Base-by-base conservation (phyloP, 2,113 vertebrate genomes). In the Thinocorus orbignyianus region DNA sequence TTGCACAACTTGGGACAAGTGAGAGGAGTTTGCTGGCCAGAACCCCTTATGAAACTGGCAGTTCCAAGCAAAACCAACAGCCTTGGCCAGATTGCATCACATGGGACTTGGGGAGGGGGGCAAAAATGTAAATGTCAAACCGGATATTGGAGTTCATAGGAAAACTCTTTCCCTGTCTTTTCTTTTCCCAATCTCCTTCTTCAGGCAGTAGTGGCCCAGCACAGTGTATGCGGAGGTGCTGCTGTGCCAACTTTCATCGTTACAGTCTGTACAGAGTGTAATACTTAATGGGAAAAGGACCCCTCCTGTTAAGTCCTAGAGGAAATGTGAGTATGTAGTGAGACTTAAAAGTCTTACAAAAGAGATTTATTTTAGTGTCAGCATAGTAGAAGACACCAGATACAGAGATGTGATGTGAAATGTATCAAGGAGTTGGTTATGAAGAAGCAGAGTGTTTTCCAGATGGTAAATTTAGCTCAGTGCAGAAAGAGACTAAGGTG, bases 201-300 rank as follows among this genome's bases (percentile, higher is more conserved):
- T 61, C 51, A 39, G 57, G 46, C n/a, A 26, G 0, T 10, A 30
- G 14, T 7, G 19, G 22, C 48, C 28, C 58, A 42, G 23, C 1
- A 0, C 52, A 39, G 44, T 4, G 13, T n/a, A 13, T 35, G 35
- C 4, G 2, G n/a, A 42, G 44, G 55, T 60, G 61, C 57, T 44
- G n/a, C 11, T 11, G 17, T 20, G 42, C 24, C 3, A 7, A 2
- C 39, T 51, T 72, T 37, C 31, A 12, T 41, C 1, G 0, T 42
- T 73, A 41, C 28, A 26, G 20, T 39, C 31, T 24, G 15, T 86
- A 51, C 82, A 48, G 14, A 57, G 22, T n/a, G 30, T n/a, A 80
- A 48, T 61, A 39, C 37, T 54, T 57, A n/a, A 39, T 0, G 4
- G 41, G 60, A 57, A 81, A 81, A 77, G 35, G 64, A 86, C 44